phyloP scores from a whole-genome alignment of 2,113 vertebrate species.

The Maccullochella peelii region DNA sequence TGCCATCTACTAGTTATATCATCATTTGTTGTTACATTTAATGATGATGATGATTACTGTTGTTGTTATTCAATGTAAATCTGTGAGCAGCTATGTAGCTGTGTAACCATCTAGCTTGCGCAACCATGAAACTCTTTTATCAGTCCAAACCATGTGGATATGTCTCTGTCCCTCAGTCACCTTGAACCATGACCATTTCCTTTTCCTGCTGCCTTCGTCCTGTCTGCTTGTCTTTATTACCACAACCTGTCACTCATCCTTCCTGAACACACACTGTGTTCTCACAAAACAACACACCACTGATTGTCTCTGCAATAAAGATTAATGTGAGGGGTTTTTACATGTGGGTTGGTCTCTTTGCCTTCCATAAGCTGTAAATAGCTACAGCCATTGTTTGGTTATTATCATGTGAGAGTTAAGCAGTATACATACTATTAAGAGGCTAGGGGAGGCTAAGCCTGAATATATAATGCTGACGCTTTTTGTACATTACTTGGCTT shows the following conservation, averaged over 20 bases:
- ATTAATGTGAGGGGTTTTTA: not conserved
- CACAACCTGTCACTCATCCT: constrained; percentile 55
- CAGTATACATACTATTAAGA: not conserved
- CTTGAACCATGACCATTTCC: constrained; percentile 51
- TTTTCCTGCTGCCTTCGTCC: constrained; percentile 61
- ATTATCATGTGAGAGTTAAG: not conserved
- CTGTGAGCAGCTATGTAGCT: not conserved
- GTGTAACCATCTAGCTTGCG: not conserved
- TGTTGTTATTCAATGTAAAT: not conserved
- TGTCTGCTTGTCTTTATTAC: constrained; percentile 53
- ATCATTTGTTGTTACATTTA: not conserved
- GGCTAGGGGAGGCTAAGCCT: not conserved
- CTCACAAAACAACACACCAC: not conserved
- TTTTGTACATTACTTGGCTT: not conserved
- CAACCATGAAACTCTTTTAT: constrained; percentile 18
- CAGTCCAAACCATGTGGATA: constrained; percentile 36
- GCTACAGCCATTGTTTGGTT: not conserved
- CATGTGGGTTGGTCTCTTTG: not conserved
- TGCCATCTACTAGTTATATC: not conserved
- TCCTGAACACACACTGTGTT: constrained; percentile 24
- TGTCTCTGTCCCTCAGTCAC: constrained; percentile 30
- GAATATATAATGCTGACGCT: not conserved
- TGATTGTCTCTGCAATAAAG: not conserved
- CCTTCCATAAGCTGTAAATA: not conserved
- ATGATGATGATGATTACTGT: not conserved